These are phyloP conservation scores for Lordiphosa andalusiaca DNA, from an alignment of 2,888 invertebrate genomes.

Conservation along the genomic window DNA sequence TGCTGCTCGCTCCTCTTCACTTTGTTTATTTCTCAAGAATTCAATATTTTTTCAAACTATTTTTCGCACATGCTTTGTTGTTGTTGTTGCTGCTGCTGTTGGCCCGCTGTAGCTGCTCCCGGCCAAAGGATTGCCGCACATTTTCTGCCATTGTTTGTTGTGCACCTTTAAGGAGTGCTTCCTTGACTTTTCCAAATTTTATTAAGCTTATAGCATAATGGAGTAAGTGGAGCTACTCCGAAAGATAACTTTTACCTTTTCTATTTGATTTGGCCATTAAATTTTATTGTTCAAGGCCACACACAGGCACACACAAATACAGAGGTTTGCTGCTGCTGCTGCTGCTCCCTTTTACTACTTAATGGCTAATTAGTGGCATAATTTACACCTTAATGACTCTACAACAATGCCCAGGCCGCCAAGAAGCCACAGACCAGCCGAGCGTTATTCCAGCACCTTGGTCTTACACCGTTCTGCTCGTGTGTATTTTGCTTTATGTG, in stretches of 20 bases:
- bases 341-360: slow-evolving; percentile 49
- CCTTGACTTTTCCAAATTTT: background rate
- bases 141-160: background rate
- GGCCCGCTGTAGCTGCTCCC: slow-evolving; percentile 24
- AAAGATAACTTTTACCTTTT: slow-evolving; percentile 53
- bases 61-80: slow-evolving; percentile 45
- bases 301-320: slow-evolving; percentile 16
- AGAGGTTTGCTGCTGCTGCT: slow-evolving; percentile 31
- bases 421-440: slow-evolving; percentile 34
- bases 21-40: slow-evolving; percentile 71
- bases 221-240: slow-evolving; percentile 8
- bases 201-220: slow-evolving; percentile 17
- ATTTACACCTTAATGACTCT: slow-evolving; percentile 75
- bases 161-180: slow-evolving; percentile 23
- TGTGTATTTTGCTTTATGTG: slow-evolving; percentile 49
- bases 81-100: slow-evolving; percentile 23
- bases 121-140: slow-evolving; percentile 39
- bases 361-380: slow-evolving; percentile 74
- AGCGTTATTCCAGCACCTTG: slow-evolving; percentile 33
- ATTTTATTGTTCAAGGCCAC: slow-evolving; percentile 57
- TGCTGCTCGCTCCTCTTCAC: slow-evolving; percentile 43
- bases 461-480: slow-evolving; percentile 23
- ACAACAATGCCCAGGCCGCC: slow-evolving; percentile 42
- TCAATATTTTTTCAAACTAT: slow-evolving; percentile 65
- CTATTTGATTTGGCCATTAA: slow-evolving; percentile 62